Conservation (phyloP, 2,797 vertebrate species). For the Tiaroga cobitis region DNA sequence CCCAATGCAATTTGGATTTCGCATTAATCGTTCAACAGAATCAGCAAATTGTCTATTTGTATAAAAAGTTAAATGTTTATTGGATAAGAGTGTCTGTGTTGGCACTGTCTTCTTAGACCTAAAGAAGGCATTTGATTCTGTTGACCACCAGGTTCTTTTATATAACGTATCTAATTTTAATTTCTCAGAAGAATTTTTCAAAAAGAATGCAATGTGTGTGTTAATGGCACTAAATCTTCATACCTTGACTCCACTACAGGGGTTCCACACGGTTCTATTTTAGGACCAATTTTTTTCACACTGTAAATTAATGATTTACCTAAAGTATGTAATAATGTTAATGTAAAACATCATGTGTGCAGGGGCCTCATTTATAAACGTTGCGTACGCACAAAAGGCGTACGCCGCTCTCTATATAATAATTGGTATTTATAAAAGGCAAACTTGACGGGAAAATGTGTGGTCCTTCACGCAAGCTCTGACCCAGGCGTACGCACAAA, state of each 20-base stretch:
- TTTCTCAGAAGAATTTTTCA: not conserved
- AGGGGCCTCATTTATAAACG: too few species aligned
- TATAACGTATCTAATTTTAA: not conserved
- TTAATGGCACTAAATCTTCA: not conserved
- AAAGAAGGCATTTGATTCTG: not conserved
- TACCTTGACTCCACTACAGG: not conserved
- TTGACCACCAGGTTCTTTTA: not conserved
- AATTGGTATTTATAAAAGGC: too few species aligned
- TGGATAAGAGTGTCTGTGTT: not conserved
- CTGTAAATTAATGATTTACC: not conserved
- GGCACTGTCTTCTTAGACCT: not conserved
- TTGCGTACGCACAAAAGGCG: too few species aligned
- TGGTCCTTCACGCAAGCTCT: too few species aligned
- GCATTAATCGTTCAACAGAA: not conserved
- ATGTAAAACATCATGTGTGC: not conserved
- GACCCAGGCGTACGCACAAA: too few species aligned
- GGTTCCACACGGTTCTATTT: not conserved
- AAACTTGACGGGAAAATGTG: too few species aligned
- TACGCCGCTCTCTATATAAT: too few species aligned
- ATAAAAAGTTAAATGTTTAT: not conserved
- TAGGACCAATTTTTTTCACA: not conserved
- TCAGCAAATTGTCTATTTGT: not conserved
- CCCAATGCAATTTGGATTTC: not conserved
- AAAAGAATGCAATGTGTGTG: not conserved
- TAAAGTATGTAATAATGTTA: not conserved